Evolutionary conservation across 2,888 invertebrate species (phyloP).

Genomic region (Shargacucullia verbasci): DNA sequence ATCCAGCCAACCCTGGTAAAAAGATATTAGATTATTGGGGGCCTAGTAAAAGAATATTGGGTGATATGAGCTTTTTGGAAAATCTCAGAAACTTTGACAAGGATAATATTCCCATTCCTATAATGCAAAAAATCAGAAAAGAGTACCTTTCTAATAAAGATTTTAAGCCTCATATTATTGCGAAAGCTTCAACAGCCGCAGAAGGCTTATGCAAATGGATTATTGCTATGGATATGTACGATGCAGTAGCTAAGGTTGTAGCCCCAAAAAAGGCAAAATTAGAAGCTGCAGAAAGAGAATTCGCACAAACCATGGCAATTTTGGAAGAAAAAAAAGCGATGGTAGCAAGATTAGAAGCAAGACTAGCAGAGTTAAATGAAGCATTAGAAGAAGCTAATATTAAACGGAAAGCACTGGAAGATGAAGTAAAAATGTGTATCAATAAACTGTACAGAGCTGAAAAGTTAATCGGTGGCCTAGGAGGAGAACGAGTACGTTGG

Average conservation of each 20-base stretch:
- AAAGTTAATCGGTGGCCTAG: constrained; percentile 95
- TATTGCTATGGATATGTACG: constrained; percentile 96
- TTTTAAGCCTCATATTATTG: constrained; percentile 94
- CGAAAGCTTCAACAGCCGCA: constrained; percentile 97
- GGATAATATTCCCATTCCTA: constrained; percentile 93
- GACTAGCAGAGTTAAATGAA: constrained; percentile 92
- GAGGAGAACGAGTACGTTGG: constrained; percentile 97
- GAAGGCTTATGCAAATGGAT: constrained; percentile 98
- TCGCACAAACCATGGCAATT: constrained; percentile 94
- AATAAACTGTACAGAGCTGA: constrained; percentile 96
- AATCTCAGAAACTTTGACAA: constrained; percentile 94
- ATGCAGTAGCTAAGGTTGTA: constrained; percentile 94
- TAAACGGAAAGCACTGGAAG: constrained; percentile 91
- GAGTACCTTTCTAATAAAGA: constrained; percentile 93
- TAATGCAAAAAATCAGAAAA: constrained; percentile 93
- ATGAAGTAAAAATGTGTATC: constrained; percentile 93
- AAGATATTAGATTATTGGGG: constrained; percentile 95
- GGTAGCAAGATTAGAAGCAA: constrained; percentile 93
- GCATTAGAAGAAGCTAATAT: constrained; percentile 91
- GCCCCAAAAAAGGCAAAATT: constrained; percentile 96
- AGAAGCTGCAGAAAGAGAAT: constrained; percentile 94
- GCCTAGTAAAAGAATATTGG: constrained; percentile 94
- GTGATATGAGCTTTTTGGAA: constrained; percentile 94
- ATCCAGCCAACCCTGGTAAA: constrained; percentile 91
- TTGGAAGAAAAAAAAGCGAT: constrained; percentile 95